Base-by-base conservation (phyloP, 2,113 vertebrate genomes). In the Centropus unirufus region DNA sequence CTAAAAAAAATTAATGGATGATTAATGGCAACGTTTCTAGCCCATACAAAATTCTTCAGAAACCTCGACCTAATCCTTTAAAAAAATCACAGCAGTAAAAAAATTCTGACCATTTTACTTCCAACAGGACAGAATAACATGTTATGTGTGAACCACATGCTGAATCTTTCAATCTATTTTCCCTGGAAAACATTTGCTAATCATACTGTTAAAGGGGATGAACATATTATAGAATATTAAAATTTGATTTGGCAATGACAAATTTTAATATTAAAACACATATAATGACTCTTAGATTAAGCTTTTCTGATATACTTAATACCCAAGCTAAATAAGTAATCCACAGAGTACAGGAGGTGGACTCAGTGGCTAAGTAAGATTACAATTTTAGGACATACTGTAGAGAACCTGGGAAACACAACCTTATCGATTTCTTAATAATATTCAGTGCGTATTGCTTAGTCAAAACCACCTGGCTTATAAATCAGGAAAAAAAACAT, bases 211-310 rank as follows among this genome's bases (percentile, higher is more conserved):
- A 87, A 90, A 84, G 40, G 59, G 47, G 82, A 93, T 92, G 55
- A 96, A 84, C 77, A 59, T 96, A 95, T 89, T 96, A 97, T 89
- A 94, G 86, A 95, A 94, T 95, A 96, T 84, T 96, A 93, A 92
- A 80, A 94, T 87, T 95, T 81, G 64, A 84, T 93, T 92, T 90
- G 40, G 59, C 62, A 72, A 94, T 70, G 88, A 92, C 9, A 88
- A 84, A 90, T 79, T 96, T 97, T 96, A 96, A 91, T 97, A 94
- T 91, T 96, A 97, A 97, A 97, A 89, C 81, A 93, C 84, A 49
- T 92, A 96, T 83, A 97, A 89, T 92, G 80, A 76, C 87, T 70
- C 74, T 74, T 84, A 93, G 92, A 96, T 96, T 94, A 96, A 96
- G 87, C 83, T 91, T 93, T 90, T 87, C 81, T 78, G 87, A 95